Evolutionary conservation across 2,888 invertebrate species (phyloP), one percentile per base, ranked within the genome.

Genomic region (Metallyticus violacea): DNA sequence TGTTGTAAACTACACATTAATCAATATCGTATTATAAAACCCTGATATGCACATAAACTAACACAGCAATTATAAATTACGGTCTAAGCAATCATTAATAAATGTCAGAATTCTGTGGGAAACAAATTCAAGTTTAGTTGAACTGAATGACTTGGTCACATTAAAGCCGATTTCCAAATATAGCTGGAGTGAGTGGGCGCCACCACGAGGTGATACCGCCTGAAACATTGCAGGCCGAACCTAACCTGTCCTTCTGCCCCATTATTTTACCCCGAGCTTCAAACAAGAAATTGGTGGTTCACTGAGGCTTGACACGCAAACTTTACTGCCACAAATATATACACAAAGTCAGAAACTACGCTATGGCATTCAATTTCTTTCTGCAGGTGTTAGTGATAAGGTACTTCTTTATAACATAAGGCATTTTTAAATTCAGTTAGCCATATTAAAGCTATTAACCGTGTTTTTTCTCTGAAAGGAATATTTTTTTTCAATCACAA

Each of bases 231-330:
- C 28, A 7, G 81, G 79, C 9, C 15, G 1, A 62, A 62, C 15
- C 40, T 62, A 15, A 15, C 81, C 28, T 7, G n/a, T 27, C 81
- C 30, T 81, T 7, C 28, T 77, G 28, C 85, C 25, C 76, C 77
- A 26, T 27, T 27, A 29, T 22, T 79, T 77, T 7, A 77, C 77
- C 76, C 29, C 62, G 29, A 9, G 77, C 76, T 77, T 40, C 26
- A 77, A 30, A 77, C 40, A 76, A 84, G 77, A 84, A 84, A 84
- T 76, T 25, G 79, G 25, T 79, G 29, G 26, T 80, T 85, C 85
- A 85, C 27, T 62, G 62, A 28, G n/a, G 85, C 77, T 85, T 85
- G 85, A 85, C 85, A 85, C 81, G 85, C 85, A 85, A 85, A 80
- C 80, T 79, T 85, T 78, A 77, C 40, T 62, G 9, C 40, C 40